A percentile compares a stretch with the other conserved stretches of the same genome.
phyloP scores from a whole-genome alignment of 1,140 invertebrate genomes.

The Leptopilina boulardi region DNA sequence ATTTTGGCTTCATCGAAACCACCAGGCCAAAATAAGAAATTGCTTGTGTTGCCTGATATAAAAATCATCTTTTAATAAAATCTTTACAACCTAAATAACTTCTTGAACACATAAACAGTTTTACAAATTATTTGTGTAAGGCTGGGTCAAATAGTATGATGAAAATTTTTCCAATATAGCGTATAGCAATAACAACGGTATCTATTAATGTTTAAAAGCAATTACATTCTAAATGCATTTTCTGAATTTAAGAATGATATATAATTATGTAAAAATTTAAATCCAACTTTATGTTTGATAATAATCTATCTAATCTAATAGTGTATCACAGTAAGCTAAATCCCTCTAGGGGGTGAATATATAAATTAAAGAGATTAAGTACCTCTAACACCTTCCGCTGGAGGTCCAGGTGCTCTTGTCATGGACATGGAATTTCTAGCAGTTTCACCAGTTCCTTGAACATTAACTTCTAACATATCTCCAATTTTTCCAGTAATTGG shows the following conservation, averaged over 20 bases:
- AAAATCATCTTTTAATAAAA: not conserved
- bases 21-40: slow-evolving; percentile 88
- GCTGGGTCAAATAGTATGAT: no score
- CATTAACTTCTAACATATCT: slow-evolving; percentile 82
- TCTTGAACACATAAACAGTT: no score
- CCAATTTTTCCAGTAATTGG: slow-evolving; percentile 82
- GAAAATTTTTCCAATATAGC: no score
- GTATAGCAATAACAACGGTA: no score
- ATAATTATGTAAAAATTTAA: no score
- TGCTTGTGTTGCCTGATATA: slow-evolving; percentile 80
- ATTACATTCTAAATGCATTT: no score
- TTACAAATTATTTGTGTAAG: no score
- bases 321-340: not conserved
- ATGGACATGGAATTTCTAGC: slow-evolving; percentile 87
- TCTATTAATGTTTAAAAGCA: no score
- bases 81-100: no score
- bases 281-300: no score
- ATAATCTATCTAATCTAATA: no score
- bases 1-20: slow-evolving; percentile 82
- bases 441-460: slow-evolving; percentile 80
- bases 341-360: not conserved
- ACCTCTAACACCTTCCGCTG: slow-evolving; percentile 79
- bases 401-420: slow-evolving; percentile 79
- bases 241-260: no score
- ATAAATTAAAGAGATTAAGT: slow-evolving; percentile 12